Conservation (phyloP, 2,113 vertebrate genomes). For the Gnathonemus echidnorhynchus region DNA sequence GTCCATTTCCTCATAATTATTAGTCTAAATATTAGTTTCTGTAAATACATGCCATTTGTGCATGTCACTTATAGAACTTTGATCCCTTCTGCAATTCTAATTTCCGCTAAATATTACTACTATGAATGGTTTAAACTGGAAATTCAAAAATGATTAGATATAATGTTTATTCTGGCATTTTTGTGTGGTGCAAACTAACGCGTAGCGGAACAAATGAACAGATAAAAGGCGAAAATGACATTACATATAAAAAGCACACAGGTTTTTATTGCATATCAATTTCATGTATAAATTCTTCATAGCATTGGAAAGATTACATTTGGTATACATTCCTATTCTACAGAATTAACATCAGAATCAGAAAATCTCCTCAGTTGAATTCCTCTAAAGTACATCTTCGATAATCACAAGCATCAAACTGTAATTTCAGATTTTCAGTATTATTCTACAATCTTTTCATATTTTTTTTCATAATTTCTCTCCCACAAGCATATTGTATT, state of each 20-base stretch:
- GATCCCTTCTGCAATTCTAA: not conserved
- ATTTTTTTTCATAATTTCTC: conserved; percentile 56
- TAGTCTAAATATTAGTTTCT: not conserved
- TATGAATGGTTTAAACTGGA: not conserved
- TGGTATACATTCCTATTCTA: conserved; percentile 98
- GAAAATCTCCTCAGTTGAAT: conserved; percentile 77
- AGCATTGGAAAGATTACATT: conserved; percentile 99
- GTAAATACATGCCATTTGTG: not conserved
- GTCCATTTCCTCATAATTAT: not conserved
- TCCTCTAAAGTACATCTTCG: conserved; percentile 88
- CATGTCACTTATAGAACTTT: not conserved
- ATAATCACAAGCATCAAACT: conserved; percentile 86
- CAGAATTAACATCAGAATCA: conserved; percentile 91
- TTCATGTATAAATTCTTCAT: conserved; percentile 99
- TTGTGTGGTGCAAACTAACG: not conserved
- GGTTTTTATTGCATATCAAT: conserved; percentile 99
- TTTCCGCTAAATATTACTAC: not conserved
- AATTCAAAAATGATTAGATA: not conserved
- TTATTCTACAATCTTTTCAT: conserved; percentile 71
- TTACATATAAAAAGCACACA: conserved; percentile 93
- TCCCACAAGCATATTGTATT: conserved; percentile 65
- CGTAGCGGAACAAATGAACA: not conserved
- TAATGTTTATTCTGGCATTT: not conserved
- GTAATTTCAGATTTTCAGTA: conserved; percentile 71
- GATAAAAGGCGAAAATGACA: conserved; percentile 36